Conservation (phyloP, 2,113 vertebrate species). For the Dasyornis broadbenti region DNA sequence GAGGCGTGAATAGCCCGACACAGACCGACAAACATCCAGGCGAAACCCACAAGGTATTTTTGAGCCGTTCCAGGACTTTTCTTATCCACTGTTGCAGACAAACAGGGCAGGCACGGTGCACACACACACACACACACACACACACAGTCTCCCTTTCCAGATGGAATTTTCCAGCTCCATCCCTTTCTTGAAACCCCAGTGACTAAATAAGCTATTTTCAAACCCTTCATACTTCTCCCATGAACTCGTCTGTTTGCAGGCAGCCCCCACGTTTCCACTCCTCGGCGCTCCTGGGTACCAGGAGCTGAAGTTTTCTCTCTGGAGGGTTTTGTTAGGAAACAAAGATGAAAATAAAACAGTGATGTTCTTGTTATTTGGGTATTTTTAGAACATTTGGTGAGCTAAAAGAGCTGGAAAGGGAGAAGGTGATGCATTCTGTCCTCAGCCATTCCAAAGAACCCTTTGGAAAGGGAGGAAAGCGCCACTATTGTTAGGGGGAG, state of each 20-base stretch:
- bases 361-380: slow-evolving; percentile 15
- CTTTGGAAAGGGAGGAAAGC: neutral
- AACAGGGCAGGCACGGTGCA: slow-evolving; percentile 42
- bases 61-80: slow-evolving; percentile 50
- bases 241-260: slow-evolving; percentile 37
- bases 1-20: slow-evolving; percentile 22
- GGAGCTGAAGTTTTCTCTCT: slow-evolving; percentile 34
- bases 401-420: slow-evolving; percentile 27
- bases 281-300: slow-evolving; percentile 11
- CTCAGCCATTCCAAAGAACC: neutral
- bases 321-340: slow-evolving; percentile 46
- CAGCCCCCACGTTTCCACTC: slow-evolving; percentile 29
- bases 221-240: slow-evolving; percentile 51
- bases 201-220: slow-evolving; percentile 45
- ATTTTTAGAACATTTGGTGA: slow-evolving; percentile 36
- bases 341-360: slow-evolving; percentile 51
- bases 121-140: neutral
- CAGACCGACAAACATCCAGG: slow-evolving; percentile 12
- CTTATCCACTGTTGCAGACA: slow-evolving; percentile 60
- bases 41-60: slow-evolving; percentile 58
- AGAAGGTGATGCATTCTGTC: slow-evolving; percentile 3
- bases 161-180: slow-evolving; percentile 63
- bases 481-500: neutral
- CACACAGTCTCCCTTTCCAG: slow-evolving; percentile 26
- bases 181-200: slow-evolving; percentile 38